Percentiles rank a stretch among this genome's conserved stretches.
Conservation (phyloP, 2,888 invertebrate species). For the Chrysina gloriosa region DNA sequence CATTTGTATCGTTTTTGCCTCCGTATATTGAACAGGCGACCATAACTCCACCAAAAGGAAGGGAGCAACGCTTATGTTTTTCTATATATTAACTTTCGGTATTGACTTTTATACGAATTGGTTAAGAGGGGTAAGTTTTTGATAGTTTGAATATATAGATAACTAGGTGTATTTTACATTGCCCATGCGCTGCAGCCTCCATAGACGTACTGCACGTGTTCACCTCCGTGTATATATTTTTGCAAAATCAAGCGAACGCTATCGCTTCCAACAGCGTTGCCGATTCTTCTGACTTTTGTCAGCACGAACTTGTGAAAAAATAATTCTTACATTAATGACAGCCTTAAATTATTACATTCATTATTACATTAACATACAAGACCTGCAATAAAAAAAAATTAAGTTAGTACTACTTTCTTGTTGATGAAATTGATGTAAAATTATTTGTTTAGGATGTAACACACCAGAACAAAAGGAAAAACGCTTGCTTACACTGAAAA, state of each 20-base stretch:
- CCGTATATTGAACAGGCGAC: constrained; percentile 10
- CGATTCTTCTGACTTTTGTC: not conserved
- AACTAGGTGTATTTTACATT: not conserved
- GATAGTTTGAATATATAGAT: not conserved
- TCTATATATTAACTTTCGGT: constrained; percentile 7
- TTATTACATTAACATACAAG: not conserved
- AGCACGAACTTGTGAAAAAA: not conserved
- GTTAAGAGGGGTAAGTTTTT: constrained; percentile 7
- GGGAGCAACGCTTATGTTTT: not conserved
- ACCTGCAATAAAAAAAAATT: not conserved
- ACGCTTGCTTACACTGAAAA: not conserved
- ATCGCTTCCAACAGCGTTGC: constrained; percentile 9
- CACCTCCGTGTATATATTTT: constrained; percentile 7
- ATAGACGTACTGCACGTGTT: not conserved
- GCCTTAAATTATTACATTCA: not conserved
- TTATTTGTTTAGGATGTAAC: not conserved
- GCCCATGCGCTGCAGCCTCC: constrained; percentile 6
- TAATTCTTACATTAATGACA: not conserved
- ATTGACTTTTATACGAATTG: not conserved
- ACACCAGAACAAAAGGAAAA: not conserved
- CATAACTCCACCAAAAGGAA: constrained; percentile 9
- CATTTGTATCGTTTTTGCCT: constrained; percentile 10
- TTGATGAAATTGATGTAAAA: not conserved
- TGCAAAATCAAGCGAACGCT: not conserved
- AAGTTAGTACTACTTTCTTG: not conserved